Conservation (phyloP, 92 coral and sea anemone genomes). For the Umimayanthus chanpuru region DNA sequence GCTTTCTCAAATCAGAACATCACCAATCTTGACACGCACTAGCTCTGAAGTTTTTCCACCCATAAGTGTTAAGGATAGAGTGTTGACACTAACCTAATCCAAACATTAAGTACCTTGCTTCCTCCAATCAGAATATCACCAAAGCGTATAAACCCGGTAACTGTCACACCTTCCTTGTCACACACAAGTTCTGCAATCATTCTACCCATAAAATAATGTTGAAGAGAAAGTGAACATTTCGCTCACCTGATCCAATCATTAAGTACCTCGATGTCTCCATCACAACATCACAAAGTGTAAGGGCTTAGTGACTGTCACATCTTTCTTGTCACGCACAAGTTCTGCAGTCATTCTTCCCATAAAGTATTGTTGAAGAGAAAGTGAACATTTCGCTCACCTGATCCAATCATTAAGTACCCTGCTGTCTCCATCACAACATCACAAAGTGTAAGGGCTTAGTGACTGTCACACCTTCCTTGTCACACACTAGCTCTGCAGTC, state of each 20-base stretch:
- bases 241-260: slow-evolving; percentile 67
- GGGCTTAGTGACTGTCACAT: slow-evolving; percentile 60
- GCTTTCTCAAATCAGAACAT: slow-evolving; percentile 69
- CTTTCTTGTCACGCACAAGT: slow-evolving; percentile 81
- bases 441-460: slow-evolving; percentile 71
- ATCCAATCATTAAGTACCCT: slow-evolving; percentile 54
- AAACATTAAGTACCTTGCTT: slow-evolving; percentile 44
- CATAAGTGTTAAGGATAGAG: slow-evolving; percentile 55
- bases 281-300: slow-evolving; percentile 75
- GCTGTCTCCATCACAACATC: slow-evolving; percentile 69
- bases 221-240: background rate
- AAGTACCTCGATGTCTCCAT: slow-evolving; percentile 58
- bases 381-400: slow-evolving; percentile 59
- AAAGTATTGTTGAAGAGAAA: slow-evolving; percentile 41
- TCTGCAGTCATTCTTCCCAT: slow-evolving; percentile 79
- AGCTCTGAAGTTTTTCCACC: slow-evolving; percentile 81
- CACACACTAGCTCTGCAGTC: slow-evolving; percentile 76
- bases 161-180: slow-evolving; percentile 72
- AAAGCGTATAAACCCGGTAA: slow-evolving; percentile 72
- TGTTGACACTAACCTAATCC: slow-evolving; percentile 59
- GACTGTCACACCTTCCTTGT: slow-evolving; percentile 77
- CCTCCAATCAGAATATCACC: slow-evolving; percentile 75
- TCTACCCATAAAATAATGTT: slow-evolving; percentile 78
- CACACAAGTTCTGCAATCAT: slow-evolving; percentile 77
- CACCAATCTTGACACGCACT: slow-evolving; percentile 82